Conservation (phyloP, 2,888 invertebrate genomes). For the Catonia carolina region DNA sequence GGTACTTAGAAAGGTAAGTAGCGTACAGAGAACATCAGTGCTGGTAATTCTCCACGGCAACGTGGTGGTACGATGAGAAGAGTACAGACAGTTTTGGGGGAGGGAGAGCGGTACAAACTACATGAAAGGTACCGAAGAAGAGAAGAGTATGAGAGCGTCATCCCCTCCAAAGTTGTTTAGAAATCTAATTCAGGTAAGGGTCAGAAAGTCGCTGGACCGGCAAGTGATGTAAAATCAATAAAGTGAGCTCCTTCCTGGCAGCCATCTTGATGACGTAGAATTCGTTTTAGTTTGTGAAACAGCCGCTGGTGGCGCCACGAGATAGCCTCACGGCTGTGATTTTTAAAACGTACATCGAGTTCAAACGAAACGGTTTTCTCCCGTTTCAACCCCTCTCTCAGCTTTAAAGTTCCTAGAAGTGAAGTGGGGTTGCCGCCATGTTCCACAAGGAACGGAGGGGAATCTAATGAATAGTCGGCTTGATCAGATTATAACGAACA, state of each 20-base stretch:
- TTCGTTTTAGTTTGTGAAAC: slow-evolving; percentile 10
- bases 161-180: slow-evolving; percentile 6
- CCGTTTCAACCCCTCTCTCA: too few relatives aligned
- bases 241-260: slow-evolving; percentile 4
- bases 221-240: slow-evolving; percentile 11
- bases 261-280: slow-evolving; percentile 13
- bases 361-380: neutral
- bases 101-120: neutral
- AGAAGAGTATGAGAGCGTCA: neutral
- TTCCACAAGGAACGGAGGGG: neutral
- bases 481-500: slow-evolving; percentile 9
- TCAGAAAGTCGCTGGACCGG: slow-evolving; percentile 13
- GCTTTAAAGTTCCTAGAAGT: neutral
- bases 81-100: neutral
- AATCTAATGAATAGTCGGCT: slow-evolving; percentile 10
- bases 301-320: slow-evolving; percentile 4
- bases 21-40: too few relatives aligned
- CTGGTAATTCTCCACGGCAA: too few relatives aligned
- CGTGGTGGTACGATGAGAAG: neutral
- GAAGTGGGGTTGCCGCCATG: slow-evolving; percentile 9
- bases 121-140: neutral
- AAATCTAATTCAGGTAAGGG: slow-evolving; percentile 14
- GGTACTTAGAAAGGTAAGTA: too few relatives aligned
- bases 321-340: neutral
- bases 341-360: neutral